These are phyloP conservation scores for Echeneis naucrates DNA, from an alignment of 2,797 vertebrate genomes.

Conservation along the genomic window DNA sequence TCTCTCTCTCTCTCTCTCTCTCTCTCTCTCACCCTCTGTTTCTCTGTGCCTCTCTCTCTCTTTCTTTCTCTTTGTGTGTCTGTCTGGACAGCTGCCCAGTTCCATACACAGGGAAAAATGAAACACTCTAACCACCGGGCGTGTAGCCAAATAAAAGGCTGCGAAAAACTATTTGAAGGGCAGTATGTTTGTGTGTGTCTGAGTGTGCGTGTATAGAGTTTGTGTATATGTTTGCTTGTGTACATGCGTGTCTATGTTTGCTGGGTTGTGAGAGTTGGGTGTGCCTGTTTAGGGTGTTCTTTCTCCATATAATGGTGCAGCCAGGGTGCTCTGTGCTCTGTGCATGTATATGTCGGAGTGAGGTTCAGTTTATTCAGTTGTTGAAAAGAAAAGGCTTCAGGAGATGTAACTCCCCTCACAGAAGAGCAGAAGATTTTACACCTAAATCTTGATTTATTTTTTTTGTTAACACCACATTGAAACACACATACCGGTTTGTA, in stretches of 20 bases:
- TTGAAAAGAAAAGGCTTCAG: slow-evolving; percentile 68
- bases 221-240: slow-evolving; percentile 64
- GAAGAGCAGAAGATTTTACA: slow-evolving; percentile 33
- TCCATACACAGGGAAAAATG: slow-evolving; percentile 90
- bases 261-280: slow-evolving; percentile 76
- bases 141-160: slow-evolving; percentile 85
- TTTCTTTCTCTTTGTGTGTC: slow-evolving; percentile 80
- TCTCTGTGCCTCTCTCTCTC: slow-evolving; percentile 43
- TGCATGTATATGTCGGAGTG: slow-evolving; percentile 34
- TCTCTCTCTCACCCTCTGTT: slow-evolving; percentile 23
- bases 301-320: slow-evolving; percentile 71
- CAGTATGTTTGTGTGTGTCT: slow-evolving; percentile 74
- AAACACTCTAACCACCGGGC: slow-evolving; percentile 87
- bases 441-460: slow-evolving; percentile 30
- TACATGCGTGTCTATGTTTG: slow-evolving; percentile 57
- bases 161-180: slow-evolving; percentile 86
- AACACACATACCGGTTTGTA: slow-evolving; percentile 19
- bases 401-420: slow-evolving; percentile 56
- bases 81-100: slow-evolving; percentile 98
- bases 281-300: slow-evolving; percentile 80
- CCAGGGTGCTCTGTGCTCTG: slow-evolving; percentile 59
- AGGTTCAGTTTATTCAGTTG: slow-evolving; percentile 61
- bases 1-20: too few relatives aligned
- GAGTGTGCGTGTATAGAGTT: slow-evolving; percentile 39
- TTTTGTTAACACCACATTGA: slow-evolving; percentile 34